Percentiles rank a stretch among this genome's conserved stretches.
phyloP scores from a whole-genome alignment of 1,140 invertebrate genomes.

The Atopsyche davidsoni region DNA sequence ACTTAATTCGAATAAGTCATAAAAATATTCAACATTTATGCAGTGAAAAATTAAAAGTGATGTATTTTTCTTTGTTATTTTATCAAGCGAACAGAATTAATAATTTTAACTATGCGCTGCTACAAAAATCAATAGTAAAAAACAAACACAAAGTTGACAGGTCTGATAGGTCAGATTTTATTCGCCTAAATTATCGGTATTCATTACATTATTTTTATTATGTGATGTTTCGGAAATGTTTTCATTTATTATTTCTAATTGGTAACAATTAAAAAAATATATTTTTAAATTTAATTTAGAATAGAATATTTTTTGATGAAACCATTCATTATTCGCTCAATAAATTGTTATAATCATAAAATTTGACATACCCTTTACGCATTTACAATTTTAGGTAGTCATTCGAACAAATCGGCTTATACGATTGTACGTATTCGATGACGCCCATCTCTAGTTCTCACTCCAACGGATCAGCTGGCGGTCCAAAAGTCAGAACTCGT shows the following conservation, averaged over 20 bases:
- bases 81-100: background rate
- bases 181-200: background rate
- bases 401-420: too few species aligned
- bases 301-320: background rate
- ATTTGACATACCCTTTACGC: background rate
- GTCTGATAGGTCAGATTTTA: background rate
- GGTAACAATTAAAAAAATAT: background rate
- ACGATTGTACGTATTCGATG: too few species aligned
- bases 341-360: background rate
- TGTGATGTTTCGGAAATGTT: background rate
- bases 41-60: too few species aligned
- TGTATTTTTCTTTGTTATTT: background rate
- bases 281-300: background rate
- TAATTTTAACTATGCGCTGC: background rate
- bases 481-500: too few species aligned
- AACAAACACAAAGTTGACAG: background rate
- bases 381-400: too few species aligned
- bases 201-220: background rate
- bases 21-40: too few species aligned
- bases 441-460: too few species aligned
- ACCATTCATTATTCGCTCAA: background rate
- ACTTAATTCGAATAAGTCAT: too few species aligned
- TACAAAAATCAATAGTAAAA: background rate
- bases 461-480: too few species aligned
- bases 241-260: background rate